phyloP scores from a whole-genome alignment of 1,140 invertebrate species.

The Metaphire vulgaris region DNA sequence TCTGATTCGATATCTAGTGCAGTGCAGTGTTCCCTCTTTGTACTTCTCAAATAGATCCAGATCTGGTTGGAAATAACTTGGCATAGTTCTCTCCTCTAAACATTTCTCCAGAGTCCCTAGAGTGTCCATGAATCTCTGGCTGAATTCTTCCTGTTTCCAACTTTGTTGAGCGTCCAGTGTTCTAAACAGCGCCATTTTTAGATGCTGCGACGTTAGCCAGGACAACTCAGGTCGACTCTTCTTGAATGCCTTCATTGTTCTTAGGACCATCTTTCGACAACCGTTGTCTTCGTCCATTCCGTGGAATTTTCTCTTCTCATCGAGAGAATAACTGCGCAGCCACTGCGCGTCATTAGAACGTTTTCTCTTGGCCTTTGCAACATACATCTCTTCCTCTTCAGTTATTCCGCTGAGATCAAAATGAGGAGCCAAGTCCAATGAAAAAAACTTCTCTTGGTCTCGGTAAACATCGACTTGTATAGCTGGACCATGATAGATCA shows the following conservation, averaged over 20 bases:
- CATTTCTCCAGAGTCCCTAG: not conserved
- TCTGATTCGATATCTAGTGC: not conserved
- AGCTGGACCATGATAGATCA: not conserved
- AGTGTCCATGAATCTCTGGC: conserved; percentile 3
- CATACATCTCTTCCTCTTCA: not conserved
- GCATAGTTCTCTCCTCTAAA: not conserved
- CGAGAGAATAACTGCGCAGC: not conserved
- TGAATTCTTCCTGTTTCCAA: conserved; percentile 7
- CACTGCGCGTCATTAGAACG: not conserved
- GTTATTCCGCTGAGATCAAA: not conserved
- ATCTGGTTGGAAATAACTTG: not conserved
- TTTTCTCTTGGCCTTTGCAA: not conserved
- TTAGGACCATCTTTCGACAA: conserved; percentile 17
- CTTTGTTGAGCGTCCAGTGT: not conserved
- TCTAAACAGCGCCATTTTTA: conserved; percentile 6
- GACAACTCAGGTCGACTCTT: conserved; percentile 13
- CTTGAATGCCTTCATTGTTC: not conserved
- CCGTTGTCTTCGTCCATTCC: conserved; percentile 8
- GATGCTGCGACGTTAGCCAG: conserved; percentile 5
- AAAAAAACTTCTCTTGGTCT: not conserved
- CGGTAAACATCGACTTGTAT: not conserved
- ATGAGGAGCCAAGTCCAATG: not conserved
- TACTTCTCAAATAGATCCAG: not conserved
- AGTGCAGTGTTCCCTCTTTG: not conserved
- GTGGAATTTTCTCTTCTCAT: conserved; percentile 6